Percentiles rank a stretch among this genome's conserved stretches.
These are phyloP conservation scores for Lethrus apterus DNA, from an alignment of 1,140 invertebrate genomes.

Conservation along the genomic window DNA sequence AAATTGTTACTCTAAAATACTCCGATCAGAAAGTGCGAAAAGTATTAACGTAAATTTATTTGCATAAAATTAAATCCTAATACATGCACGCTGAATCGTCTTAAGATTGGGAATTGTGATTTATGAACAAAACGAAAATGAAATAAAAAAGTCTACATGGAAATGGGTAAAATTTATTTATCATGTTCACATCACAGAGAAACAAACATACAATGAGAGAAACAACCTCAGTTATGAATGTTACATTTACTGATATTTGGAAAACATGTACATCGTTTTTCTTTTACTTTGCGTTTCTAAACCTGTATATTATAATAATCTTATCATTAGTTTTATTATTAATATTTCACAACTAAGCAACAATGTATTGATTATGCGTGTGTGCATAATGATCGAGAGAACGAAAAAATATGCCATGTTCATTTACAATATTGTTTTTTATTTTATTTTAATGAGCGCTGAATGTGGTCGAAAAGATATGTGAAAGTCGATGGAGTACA, in stretches of 20 bases:
- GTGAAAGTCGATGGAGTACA: too few species aligned
- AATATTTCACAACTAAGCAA: conserved; percentile 31
- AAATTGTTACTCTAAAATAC: too few species aligned
- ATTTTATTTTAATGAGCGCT: too few species aligned
- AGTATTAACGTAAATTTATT: too few species aligned
- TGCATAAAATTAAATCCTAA: too few species aligned
- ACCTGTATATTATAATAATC: conserved; percentile 21
- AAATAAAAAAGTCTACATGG: conserved; percentile 18
- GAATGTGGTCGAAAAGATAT: too few species aligned
- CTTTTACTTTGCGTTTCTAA: too few species aligned
- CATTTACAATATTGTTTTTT: neutral
- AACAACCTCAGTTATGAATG: conserved; percentile 35
- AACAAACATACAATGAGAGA: conserved; percentile 40
- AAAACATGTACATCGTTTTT: conserved; percentile 30
- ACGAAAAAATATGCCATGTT: conserved; percentile 6
- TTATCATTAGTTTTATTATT: conserved; percentile 28
- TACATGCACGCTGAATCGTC: too few species aligned
- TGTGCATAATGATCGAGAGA: neutral
- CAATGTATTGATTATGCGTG: conserved; percentile 19
- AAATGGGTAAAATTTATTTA: conserved; percentile 40
- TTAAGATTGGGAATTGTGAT: too few species aligned
- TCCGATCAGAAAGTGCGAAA: too few species aligned
- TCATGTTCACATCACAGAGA: conserved; percentile 40
- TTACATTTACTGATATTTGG: conserved; percentile 33
- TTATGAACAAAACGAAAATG: conserved; percentile 17